Evolutionary conservation across 2,888 invertebrate species (phyloP), one percentile per base, ranked within the genome.

Genomic region (Trisateles emortualis): DNA sequence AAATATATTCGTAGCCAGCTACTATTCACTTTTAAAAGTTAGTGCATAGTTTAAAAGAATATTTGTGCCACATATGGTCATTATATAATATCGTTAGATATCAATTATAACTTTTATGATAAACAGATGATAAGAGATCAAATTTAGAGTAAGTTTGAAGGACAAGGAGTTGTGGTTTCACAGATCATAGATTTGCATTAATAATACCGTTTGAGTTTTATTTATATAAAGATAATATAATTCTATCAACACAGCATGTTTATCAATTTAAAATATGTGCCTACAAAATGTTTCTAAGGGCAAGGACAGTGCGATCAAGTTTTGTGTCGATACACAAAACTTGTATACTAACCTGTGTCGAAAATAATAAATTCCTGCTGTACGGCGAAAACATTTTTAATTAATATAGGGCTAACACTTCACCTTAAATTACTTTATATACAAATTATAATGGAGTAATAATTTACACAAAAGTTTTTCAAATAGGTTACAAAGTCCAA

Each of bases 401-500:
- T 29, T 30, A 14, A 35, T 1, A 1, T 26, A n/a, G 2, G 13
- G 4, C 10, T 3, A 9, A 36, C 19, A 54, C 26, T 52, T 33
- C 42, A 40, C 46, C 32, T 46, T 5, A 41, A 56, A 53, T 46
- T 61, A 53, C 14, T 52, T 39, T 68, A 72, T 63, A 68, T 71
- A 73, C 59, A 76, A 53, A 36, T 36, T 30, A 16, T 1, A 36
- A 16, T 16, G 6, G 13, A 44, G 38, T 19, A 38, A n/a, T n/a
- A n/a, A 3, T n/a, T 8, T 30, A n/a, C 4, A 14, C 24, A 14
- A 47, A 43, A 72, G 61, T 68, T 68, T 26, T 68, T 64, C 56
- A 61, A 75, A 75, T 74, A 78, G 81, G 86, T 82, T 87, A 83
- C 77, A 89, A 90, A 90, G 89, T 90, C 90, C 90, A 90, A 74